Evolutionary conservation across 1,140 invertebrate species (phyloP).

Genomic region (Drosophila triauraria): DNA sequence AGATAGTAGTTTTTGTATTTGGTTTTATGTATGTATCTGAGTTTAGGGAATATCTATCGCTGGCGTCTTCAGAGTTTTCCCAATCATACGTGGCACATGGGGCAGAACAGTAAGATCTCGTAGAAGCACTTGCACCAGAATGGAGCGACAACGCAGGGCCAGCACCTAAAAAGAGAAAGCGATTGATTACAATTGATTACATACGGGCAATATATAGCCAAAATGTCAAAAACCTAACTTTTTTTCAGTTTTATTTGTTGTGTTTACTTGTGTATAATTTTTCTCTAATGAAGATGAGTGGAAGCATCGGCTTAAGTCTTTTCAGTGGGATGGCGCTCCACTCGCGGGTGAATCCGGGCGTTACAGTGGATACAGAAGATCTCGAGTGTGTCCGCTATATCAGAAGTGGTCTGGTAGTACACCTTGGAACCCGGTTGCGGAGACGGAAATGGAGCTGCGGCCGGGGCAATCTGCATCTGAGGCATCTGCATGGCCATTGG

Average conservation of each 20-base stretch:
- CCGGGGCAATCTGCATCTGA: background rate
- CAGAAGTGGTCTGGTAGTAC: slow-evolving; percentile 21
- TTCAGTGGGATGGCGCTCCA: slow-evolving; percentile 54
- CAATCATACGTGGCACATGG: slow-evolving; percentile 87
- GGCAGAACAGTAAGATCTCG: slow-evolving; percentile 88
- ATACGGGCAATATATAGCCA: too few relatives aligned
- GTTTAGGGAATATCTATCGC: too few relatives aligned
- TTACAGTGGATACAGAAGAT: slow-evolving; percentile 60
- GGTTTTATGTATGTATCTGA: background rate
- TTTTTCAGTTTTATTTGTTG: background rate
- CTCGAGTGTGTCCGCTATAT: slow-evolving; percentile 14
- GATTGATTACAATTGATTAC: background rate
- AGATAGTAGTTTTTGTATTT: background rate
- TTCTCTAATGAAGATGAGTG: too few relatives aligned
- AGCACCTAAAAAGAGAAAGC: slow-evolving; percentile 77
- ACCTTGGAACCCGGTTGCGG: slow-evolving; percentile 7
- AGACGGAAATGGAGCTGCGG: background rate
- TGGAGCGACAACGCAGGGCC: slow-evolving; percentile 88
- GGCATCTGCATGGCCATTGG: background rate
- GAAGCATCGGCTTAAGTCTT: slow-evolving; percentile 32
- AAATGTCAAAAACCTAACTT: too few relatives aligned
- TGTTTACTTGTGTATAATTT: too few relatives aligned
- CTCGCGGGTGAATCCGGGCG: slow-evolving; percentile 33
- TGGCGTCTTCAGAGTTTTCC: slow-evolving; percentile 77
- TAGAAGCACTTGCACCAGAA: slow-evolving; percentile 88